Evolutionary conservation across 2,888 invertebrate species (phyloP), one percentile per base, ranked within the genome.

Genomic region (Sthenelais limicola): DNA sequence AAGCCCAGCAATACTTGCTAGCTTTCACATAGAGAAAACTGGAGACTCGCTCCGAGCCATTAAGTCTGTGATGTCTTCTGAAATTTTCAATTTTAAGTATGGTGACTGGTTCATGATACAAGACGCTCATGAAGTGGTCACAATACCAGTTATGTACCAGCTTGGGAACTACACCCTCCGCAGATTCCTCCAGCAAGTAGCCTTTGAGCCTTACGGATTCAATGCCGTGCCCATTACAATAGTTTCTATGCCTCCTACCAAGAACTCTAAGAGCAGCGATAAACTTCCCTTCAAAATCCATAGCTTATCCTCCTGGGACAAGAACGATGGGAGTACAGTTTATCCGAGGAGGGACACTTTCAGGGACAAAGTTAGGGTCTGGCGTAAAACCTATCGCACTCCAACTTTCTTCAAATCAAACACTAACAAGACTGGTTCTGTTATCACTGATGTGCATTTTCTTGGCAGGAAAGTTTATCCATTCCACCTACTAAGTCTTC

Each of bases 51-150:
- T 21, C 5, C 26, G 38, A 24, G 35, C 43, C 12, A 62, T 62
- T 24, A 62, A 62, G 26, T 21, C 35, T 12, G 62, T 43, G 18
- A 35, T 62, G 18, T 21, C 62, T 4, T 62, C 62, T 21, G 24
- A 62, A 15, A 43, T 38, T 5, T 62, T 38, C 38, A 35, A 38
- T 21, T n/a, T n/a, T n/a, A n/a, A n/a, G n/a, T 62, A 62, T 62
- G 62, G 62, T 7, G 67, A 67, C 48, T 67, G 67, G 67, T 67
- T 67, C 48, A 67, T 67, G 12, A 48, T 48, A 7, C 48, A 48
- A 21, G 67, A 67, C 32, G 67, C 28, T 30, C 67, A 67, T 67
- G 67, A 67, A 48, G 28, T 67, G 15, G 21, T 67, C 2, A 21
- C 47, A 21, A 43, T 67, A 43, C 67, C 67, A 12, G 21, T 43